A percentile compares a stretch with the other conserved stretches of the same genome.
Evolutionary conservation across 1,140 invertebrate species (phyloP).

Genomic region (Trachymyrmex cornetzi): DNA sequence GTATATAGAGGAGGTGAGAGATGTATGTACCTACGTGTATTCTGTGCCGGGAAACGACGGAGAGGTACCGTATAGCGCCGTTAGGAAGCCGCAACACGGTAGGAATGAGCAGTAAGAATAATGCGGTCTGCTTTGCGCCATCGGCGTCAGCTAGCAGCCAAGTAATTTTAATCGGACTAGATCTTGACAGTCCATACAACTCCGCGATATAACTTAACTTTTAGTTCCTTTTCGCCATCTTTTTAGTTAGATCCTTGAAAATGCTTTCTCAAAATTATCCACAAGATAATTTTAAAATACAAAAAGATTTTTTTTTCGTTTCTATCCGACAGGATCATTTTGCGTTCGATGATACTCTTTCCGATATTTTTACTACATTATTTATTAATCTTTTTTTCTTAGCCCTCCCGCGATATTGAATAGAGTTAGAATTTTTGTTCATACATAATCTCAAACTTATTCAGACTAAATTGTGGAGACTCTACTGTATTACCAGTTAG

Average conservation of each 20-base stretch:
- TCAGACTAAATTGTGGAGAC: neutral
- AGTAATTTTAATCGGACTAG: slow-evolving; percentile 62
- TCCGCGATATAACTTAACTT: neutral
- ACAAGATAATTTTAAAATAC: neutral
- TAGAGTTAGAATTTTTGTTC: neutral
- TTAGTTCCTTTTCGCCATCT: neutral
- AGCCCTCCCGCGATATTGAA: neutral
- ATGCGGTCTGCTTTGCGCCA: slow-evolving; percentile 59
- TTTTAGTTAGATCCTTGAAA: neutral
- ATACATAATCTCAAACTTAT: neutral
- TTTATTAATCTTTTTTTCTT: neutral
- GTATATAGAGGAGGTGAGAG: neutral
- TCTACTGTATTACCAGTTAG: neutral
- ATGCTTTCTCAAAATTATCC: neutral
- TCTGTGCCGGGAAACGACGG: slow-evolving; percentile 39
- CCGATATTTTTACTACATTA: neutral
- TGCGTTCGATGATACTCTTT: neutral
- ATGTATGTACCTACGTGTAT: slow-evolving; percentile 43
- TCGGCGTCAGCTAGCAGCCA: slow-evolving; percentile 56
- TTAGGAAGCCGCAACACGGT: slow-evolving; percentile 60
- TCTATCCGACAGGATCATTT: neutral
- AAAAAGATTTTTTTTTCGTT: neutral
- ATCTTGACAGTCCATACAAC: slow-evolving; percentile 19
- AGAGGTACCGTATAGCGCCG: slow-evolving; percentile 59
- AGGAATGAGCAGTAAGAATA: slow-evolving; percentile 64